Evolutionary conservation across 1,140 invertebrate species (phyloP).

Genomic region (Drosophila micromelanica): DNA sequence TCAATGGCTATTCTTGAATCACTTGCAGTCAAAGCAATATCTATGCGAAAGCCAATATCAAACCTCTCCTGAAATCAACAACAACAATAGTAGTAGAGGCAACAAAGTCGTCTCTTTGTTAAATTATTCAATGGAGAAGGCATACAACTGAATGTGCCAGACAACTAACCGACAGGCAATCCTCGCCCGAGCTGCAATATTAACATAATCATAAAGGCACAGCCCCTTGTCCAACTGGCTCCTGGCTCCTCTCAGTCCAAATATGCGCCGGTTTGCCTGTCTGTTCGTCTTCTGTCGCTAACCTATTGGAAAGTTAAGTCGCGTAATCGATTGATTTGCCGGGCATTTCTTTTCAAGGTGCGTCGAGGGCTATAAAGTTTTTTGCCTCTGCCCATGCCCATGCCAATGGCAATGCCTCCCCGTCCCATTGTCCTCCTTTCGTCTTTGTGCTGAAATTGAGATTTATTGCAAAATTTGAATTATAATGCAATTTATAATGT

Average conservation of each 20-base stretch:
- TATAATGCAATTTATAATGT: slow-evolving; percentile 84
- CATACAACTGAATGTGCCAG: slow-evolving; percentile 55
- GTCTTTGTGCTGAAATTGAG: slow-evolving; percentile 82
- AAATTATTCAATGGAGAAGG: slow-evolving; percentile 24
- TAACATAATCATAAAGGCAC: slow-evolving; percentile 74
- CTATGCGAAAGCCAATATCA: slow-evolving; percentile 15
- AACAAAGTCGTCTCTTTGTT: slow-evolving; percentile 13
- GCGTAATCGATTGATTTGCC: slow-evolving; percentile 84
- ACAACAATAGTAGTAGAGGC: slow-evolving; percentile 42
- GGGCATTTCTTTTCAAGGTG: slow-evolving; percentile 73
- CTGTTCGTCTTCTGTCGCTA: slow-evolving; percentile 57
- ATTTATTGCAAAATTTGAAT: slow-evolving; percentile 84
- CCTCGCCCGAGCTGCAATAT: slow-evolving; percentile 54
- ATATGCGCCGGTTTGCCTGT: slow-evolving; percentile 3
- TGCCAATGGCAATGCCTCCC: background rate
- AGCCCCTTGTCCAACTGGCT: background rate
- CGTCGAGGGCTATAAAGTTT: slow-evolving; percentile 65
- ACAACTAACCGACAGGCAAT: slow-evolving; percentile 60
- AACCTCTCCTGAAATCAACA: slow-evolving; percentile 58
- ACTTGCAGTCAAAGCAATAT: slow-evolving; percentile 24
- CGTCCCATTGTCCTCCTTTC: slow-evolving; percentile 24
- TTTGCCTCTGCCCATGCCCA: slow-evolving; percentile 7
- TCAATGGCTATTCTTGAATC: slow-evolving; percentile 1
- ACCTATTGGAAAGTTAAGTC: slow-evolving; percentile 83
- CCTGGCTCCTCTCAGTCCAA: slow-evolving; percentile 2